Base-by-base conservation (phyloP, 2,888 invertebrate genomes). In the Matsumyia berberina region DNA sequence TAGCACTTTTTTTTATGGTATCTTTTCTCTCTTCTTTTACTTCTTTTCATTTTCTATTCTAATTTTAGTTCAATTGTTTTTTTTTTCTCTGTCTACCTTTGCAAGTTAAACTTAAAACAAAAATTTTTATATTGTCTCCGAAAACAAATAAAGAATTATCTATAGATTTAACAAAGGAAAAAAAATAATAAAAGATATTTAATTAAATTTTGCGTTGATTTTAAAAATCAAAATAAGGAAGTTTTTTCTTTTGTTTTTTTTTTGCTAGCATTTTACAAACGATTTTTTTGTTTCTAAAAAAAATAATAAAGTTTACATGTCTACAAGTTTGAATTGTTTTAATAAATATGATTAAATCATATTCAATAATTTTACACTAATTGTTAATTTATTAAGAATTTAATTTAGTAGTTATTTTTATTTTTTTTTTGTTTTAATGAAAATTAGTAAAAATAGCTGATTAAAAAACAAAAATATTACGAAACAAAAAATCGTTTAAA, bases 151-250 rank as follows among this genome's bases (percentile, higher is more conserved):
- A 60, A 60, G 17, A 74, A 35, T 76, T 70, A 58, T 15, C 39
- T 51, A 57, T 57, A 37, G 24, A 24, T 24, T 24, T 24, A 24
- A 24, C 24, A 73, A 64, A 53, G 39, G 72, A 80, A 69, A 69
- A 64, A 66, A 79, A 31, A 42, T 60, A 49, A 15, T 44, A 44
- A 78, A 53, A 62, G 17, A 5, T 12, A 17, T 67, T 42, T 51
- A 44, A 35, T 69, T 60, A 81, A 79, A 81, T 62, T 70, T 82
- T 81, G n/a, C 49, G 76, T 74, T 73, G 42, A 70, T 87, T 87
- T 87, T 86, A 86, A 70, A 86, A 87, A 89, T 89, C 89, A 89
- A 86, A 24, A 88, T 89, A 89, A 89, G 89, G 89, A 89, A 89
- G 88, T 89, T 60, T 24, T 3, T 3, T 24, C 39, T 37, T 39